Evolutionary conservation across 1,140 invertebrate genomes (phyloP), one percentile per base, ranked within the genome.

Genomic region (Micrasema minimum): DNA sequence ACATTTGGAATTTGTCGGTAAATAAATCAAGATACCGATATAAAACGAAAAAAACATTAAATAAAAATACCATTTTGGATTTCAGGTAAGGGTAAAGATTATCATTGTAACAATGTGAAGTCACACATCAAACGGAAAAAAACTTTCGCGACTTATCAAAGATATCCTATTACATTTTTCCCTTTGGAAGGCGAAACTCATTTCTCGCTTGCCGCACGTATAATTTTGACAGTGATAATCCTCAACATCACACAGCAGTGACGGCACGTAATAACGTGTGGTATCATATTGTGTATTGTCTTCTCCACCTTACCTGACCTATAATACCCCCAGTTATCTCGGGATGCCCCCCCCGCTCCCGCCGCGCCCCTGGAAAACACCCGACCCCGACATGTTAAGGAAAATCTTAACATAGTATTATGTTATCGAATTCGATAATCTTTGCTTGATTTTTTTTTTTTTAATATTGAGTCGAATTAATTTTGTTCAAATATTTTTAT

Each of bases 211-310:
- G 18, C 11, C 5, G n/a, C 59, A 46, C 59, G 59, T 62, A 46
- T 62, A 62, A 62, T 62, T 62, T 46, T 62, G 59, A 62, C 59
- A 46, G 20, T 62, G 59, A 62, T 62, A 62, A 62, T 62, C 59
- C 41, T 7, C 43, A 38, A 45, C 59, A 62, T 62, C 59, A 62
- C 38, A 62, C 59, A 62, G 18, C 41, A 10, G 41, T 41, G 59
- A 62, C 59, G 45, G 7, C 59, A 46, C 59, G 59, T 46, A 62
- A 62, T 62, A 62, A 62, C 59, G 45, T 46, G 59, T 62, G 59
- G 59, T 45, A 46, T 45, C 59, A 59, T 59, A 45, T 62, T 62
- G 59, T 62, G 37, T 59, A 45, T 62, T 62, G 59, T 62, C 41
- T 45, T 62, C 11, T 9, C 59, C 43, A n/a, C 12, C 26, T 35